Percentiles rank a stretch among this genome's conserved stretches.
phyloP scores from a whole-genome alignment of 1,140 invertebrate genomes.

The Diorhabda carinulata region DNA sequence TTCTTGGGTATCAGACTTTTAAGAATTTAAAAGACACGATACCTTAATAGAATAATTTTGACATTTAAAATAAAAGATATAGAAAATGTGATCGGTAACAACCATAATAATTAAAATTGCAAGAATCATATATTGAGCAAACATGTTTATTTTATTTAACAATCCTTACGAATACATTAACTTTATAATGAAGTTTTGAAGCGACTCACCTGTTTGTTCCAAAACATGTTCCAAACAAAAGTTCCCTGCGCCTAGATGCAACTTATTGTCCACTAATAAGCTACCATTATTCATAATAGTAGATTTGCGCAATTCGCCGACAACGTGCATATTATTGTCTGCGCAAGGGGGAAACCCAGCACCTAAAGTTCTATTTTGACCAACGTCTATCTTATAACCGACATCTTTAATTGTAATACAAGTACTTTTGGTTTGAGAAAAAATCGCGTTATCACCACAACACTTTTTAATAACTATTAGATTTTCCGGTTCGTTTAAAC shows the following conservation, averaged over 20 bases:
- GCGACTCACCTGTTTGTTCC: conserved; percentile 48
- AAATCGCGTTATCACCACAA: conserved; percentile 56
- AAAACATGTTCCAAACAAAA: conserved; percentile 62
- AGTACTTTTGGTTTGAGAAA: conserved; percentile 52
- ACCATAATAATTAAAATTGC: no score
- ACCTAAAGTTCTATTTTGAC: conserved; percentile 41
- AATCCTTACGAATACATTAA: no score
- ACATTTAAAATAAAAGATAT: no score
- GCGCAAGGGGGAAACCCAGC: conserved; percentile 55
- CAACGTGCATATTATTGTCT: conserved; percentile 32
- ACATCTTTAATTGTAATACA: conserved; percentile 29
- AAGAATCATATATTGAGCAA: no score
- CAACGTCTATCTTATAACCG: conserved; percentile 25
- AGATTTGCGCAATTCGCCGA: conserved; percentile 48
- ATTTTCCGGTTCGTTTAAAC: conserved; percentile 26
- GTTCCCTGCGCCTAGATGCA: conserved; percentile 49
- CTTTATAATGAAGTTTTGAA: no score
- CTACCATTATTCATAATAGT: conserved; percentile 50
- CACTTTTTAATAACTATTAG: conserved; percentile 52
- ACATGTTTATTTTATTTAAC: no score
- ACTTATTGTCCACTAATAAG: conserved; percentile 43
- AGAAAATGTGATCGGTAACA: no score
- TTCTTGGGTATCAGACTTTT: no score
- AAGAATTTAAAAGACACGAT: no score
- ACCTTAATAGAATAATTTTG: no score